Conservation (phyloP, 2,113 vertebrate genomes). For the Etheostoma cragini region DNA sequence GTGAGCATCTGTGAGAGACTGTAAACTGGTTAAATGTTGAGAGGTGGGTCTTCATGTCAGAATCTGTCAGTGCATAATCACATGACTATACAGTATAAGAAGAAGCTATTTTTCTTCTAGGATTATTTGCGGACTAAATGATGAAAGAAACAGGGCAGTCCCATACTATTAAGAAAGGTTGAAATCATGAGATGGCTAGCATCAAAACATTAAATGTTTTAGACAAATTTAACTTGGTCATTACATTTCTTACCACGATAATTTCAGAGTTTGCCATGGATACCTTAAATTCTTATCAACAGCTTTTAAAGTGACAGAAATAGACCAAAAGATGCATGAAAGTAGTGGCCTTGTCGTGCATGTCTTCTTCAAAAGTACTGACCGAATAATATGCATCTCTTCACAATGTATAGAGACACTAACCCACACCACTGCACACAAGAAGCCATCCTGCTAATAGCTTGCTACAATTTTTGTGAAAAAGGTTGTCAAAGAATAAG, state of each 20-base stretch:
- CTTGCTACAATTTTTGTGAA: slow-evolving; percentile 6
- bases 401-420: background rate
- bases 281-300: background rate
- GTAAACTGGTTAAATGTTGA: slow-evolving; percentile 23
- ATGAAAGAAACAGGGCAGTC: slow-evolving; percentile 1
- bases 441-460: background rate
- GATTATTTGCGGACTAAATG: background rate
- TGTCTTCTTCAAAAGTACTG: background rate
- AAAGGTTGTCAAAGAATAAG: slow-evolving; percentile 26
- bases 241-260: background rate
- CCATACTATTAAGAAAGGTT: background rate
- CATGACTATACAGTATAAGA: background rate
- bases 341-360: background rate
- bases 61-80: background rate
- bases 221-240: background rate
- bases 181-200: background rate
- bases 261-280: background rate
- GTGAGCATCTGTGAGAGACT: background rate
- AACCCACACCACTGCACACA: background rate
- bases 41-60: background rate
- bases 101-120: background rate
- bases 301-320: background rate
- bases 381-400: background rate
- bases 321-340: no score
- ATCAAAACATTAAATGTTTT: background rate